Evolutionary conservation across 2,888 invertebrate species (phyloP), one percentile per base, ranked within the genome.

Genomic region (Busseola fusca): DNA sequence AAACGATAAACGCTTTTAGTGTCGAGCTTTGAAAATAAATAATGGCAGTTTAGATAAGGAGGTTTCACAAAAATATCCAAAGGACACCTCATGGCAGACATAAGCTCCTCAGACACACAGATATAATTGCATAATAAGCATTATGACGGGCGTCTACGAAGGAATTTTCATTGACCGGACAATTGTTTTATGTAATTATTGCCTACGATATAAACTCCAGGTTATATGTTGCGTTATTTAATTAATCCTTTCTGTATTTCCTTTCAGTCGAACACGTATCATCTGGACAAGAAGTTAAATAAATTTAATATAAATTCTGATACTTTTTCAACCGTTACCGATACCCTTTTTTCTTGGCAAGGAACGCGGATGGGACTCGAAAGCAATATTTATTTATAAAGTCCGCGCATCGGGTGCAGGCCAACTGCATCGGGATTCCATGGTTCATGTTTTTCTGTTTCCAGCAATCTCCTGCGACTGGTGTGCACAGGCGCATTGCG

Each of bases 401-500:
- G 81, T 74, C 80, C 68, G 74, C 30, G 77, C 81, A 76, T 78
- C 74, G 76, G 69, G 69, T 74, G 73, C 81, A 75, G 75, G 52
- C 48, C 54, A 69, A 69, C 63, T 76, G 69, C 64, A 69, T 74
- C 64, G 74, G 59, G 78, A 78, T 80, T 78, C 81, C 81, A 81
- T 77, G 70, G 67, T 79, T 84, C 88, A 88, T 88, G 91, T 91
- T 93, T 93, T 92, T 92, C 92, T 93, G 92, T 91, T 88, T 85
- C 87, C 86, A 86, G 87, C 87, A 77, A 88, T 62, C 80, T 78
- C 76, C 81, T 69, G 80, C 75, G 77, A 84, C 78, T 80, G 78
- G 80, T 71, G 78, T 78, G 70, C 66, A 68, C 75, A 67, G 60
- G 75, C 64, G 76, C 83, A 79, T 83, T 82, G 83, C 84, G 72